phyloP scores from a whole-genome alignment of 2,113 vertebrate genomes.

The Thamnophis sirtalis region DNA sequence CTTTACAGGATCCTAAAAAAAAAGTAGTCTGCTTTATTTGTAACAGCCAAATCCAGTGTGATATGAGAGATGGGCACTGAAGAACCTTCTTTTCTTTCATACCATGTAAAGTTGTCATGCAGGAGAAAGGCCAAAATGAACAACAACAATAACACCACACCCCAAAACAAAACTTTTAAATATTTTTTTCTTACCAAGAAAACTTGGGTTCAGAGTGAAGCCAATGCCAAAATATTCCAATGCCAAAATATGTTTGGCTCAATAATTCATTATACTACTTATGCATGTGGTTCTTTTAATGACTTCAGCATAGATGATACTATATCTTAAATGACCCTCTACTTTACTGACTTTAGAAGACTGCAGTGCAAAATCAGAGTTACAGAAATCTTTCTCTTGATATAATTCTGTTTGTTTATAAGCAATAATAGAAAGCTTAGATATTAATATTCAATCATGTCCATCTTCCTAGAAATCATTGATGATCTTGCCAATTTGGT shows the following conservation, averaged over 20 bases:
- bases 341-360: neutral
- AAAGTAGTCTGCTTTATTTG: neutral
- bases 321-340: neutral
- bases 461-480: conserved; percentile 82
- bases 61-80: neutral
- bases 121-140: neutral
- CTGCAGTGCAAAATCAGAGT: neutral
- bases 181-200: neutral
- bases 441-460: neutral
- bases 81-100: neutral
- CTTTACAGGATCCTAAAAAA: neutral
- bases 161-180: neutral
- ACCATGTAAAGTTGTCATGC: neutral
- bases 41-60: neutral
- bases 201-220: neutral
- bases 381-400: neutral
- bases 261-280: neutral
- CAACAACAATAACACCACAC: neutral
- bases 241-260: neutral
- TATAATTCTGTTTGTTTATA: neutral
- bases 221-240: neutral
- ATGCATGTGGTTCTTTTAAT: neutral
- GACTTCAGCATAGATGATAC: neutral
- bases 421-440: fast-evolving
- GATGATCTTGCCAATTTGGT: conserved; percentile 92